Conservation (phyloP, 2,888 invertebrate species). For the Philhelius pedissequus region DNA sequence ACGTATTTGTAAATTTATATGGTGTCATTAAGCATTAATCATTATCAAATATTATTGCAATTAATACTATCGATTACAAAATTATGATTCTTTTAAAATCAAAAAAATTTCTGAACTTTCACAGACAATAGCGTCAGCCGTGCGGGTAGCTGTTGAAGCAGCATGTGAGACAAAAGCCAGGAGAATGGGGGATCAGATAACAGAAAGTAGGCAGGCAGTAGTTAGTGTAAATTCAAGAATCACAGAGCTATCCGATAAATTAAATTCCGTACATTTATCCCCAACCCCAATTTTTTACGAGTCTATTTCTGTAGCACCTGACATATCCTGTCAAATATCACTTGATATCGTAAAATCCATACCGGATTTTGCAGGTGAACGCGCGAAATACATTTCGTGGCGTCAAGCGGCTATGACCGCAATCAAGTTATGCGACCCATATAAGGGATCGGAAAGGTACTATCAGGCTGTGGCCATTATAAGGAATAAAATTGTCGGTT, state of each 20-base stretch:
- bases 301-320: no score
- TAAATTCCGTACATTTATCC: no score
- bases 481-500: no score
- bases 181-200: no score
- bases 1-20: no score
- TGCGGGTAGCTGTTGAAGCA: no score
- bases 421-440: neutral
- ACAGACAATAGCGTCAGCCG: neutral
- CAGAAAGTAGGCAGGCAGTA: no score
- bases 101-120: neutral
- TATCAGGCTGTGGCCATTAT: neutral
- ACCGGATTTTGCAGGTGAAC: slow-evolving; percentile 11
- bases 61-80: neutral
- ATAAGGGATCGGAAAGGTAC: neutral
- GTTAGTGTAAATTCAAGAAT: no score
- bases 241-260: no score
- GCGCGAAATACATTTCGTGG: neutral
- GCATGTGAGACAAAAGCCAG: no score
- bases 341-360: slow-evolving; percentile 1
- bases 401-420: slow-evolving; percentile 9
- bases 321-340: neutral
- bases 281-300: no score
- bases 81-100: neutral
- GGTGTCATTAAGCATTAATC: neutral
- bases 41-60: neutral